A percentile compares a stretch with the other conserved stretches of the same genome.
Evolutionary conservation across 2,797 vertebrate species (phyloP).

Genomic region (Schizothorax lantsangensis): DNA sequence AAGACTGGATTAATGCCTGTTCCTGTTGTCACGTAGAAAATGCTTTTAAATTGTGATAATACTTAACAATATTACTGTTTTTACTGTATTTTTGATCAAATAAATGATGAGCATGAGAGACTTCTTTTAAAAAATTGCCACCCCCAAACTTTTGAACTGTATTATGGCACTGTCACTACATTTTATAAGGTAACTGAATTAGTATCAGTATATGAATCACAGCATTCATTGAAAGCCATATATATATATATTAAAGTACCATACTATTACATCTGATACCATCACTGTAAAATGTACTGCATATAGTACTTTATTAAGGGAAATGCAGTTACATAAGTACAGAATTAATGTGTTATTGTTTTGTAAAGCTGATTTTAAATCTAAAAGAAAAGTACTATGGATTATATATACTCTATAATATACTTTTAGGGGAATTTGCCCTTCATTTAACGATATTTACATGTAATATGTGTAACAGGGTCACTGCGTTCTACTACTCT

Average conservation of each 20-base stretch:
- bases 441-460: background rate
- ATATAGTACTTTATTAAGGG: background rate
- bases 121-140: background rate
- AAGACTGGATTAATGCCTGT: background rate
- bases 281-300: background rate
- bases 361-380: background rate
- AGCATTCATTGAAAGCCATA: background rate
- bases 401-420: background rate
- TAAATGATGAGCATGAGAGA: background rate
- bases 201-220: background rate
- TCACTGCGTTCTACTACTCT: background rate
- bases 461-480: background rate
- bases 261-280: conserved; percentile 3
- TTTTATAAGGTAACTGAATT: background rate
- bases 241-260: background rate
- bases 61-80: too few relatives aligned
- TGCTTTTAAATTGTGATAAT: too few relatives aligned
- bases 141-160: background rate
- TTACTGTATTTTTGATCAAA: background rate
- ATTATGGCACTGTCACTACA: background rate
- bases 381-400: background rate
- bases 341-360: background rate
- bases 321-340: conserved; percentile 1
- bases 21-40: background rate
- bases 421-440: background rate